A percentile compares a stretch with the other conserved stretches of the same genome.
Conservation (phyloP, 1,140 invertebrate species). For the Heliconius congener region DNA sequence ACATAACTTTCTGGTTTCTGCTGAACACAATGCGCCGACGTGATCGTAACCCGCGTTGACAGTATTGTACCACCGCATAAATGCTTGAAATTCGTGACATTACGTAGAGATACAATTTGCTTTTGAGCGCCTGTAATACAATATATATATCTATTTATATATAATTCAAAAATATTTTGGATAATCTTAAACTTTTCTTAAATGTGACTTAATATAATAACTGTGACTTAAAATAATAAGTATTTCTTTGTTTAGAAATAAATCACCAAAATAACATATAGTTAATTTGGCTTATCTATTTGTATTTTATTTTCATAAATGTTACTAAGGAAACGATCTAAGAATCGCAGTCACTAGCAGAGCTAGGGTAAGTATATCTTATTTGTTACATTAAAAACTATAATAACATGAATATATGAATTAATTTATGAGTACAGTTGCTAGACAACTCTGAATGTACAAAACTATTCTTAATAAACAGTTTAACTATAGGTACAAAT, state of each 20-base stretch:
- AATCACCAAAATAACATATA: neutral
- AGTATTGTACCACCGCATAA: constrained; percentile 62
- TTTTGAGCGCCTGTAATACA: constrained; percentile 50
- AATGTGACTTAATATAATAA: neutral
- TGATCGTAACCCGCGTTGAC: constrained; percentile 50
- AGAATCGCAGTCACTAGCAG: neutral
- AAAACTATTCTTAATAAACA: no score
- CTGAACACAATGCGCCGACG: constrained; percentile 67
- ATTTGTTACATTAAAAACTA: neutral
- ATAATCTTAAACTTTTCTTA: neutral
- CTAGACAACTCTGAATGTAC: no score
- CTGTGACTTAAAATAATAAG: neutral
- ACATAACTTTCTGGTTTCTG: constrained; percentile 45
- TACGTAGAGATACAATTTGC: constrained; percentile 55
- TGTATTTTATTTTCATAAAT: neutral
- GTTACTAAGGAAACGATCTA: neutral
- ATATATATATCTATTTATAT: neutral
- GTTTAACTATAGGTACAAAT: no score
- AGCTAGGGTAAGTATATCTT: neutral
- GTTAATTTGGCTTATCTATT: neutral
- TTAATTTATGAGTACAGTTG: no score
- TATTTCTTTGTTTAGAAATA: neutral
- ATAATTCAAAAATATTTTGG: neutral
- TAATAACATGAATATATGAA: neutral
- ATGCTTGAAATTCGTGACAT: constrained; percentile 48